Evolutionary conservation across 2,797 vertebrate species (phyloP), one percentile per base, ranked within the genome.

Genomic region (Setipinna tenuifilis): DNA sequence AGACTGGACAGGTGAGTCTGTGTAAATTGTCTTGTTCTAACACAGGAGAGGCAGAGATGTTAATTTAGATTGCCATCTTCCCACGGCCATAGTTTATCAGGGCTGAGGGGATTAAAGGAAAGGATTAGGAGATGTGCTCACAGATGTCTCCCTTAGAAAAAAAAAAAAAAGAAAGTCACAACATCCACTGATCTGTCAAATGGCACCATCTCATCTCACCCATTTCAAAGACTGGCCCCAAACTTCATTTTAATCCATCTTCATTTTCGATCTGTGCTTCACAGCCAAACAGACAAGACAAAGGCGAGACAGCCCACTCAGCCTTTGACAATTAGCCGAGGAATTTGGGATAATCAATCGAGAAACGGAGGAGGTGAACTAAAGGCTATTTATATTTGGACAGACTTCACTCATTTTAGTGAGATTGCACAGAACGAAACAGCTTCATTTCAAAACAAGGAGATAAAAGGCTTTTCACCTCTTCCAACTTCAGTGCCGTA

Each of bases 1-100:
- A 78, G 16, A 44, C 35, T 19, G 71, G 35, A 44, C 71, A 78
- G 71, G 35, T 78, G 31, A 19, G 28, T 5, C 16, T 28, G 17
- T 41, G 35, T 41, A 41, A 44, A 78, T 78, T 19, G 71, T 78
- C 6, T 87, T 91, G 85, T 88, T 91, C 89, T 89, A 84, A 90
- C 89, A 89, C 28, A 83, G 84, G 90, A 87, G 83, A 85, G 48
- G 89, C 81, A 86, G 87, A 90, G 89, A 91, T 90, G 90, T 90
- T 91, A 91, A 91, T 91, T 91, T 90, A 90, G 92, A 91, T 90
- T 83, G 85, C 68, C 59, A 86, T 25, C 35, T 83, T 87, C 87
- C 87, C 85, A 85, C 19, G 83, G 85, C 71, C 82, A 68, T 7
- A 50, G 71, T 84, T 90, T 90, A 91, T 89, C 89, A 85, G 87